A percentile compares a stretch with the other conserved stretches of the same genome.
Conservation (phyloP, 2,113 vertebrate genomes). For the Sylvietta virens region DNA sequence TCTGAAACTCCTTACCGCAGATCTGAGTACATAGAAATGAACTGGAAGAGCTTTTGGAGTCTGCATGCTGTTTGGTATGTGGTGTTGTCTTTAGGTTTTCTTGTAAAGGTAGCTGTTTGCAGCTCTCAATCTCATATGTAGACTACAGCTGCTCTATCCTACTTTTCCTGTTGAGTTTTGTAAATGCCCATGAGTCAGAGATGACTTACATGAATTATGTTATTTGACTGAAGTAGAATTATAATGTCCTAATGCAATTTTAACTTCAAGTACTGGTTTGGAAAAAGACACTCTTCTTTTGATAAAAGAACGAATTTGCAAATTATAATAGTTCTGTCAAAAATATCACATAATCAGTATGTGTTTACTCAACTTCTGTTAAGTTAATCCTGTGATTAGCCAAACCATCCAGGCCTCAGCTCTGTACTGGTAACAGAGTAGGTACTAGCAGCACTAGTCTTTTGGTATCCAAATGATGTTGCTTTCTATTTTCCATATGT, state of each 20-base stretch:
- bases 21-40: neutral
- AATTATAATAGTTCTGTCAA: neutral
- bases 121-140: neutral
- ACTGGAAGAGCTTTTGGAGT: neutral
- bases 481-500: neutral
- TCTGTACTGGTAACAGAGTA: neutral
- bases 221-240: neutral
- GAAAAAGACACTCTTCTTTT: neutral
- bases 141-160: neutral
- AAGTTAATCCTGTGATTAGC: neutral
- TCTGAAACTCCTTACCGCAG: neutral
- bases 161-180: neutral
- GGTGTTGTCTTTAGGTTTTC: neutral
- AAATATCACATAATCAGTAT: neutral
- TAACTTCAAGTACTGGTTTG: neutral
- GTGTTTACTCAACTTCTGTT: neutral
- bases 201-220: rapidly evolving
- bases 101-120: neutral
- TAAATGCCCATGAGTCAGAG: neutral
- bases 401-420: neutral
- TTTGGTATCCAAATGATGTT: neutral
- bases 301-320: neutral
- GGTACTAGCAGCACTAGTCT: neutral
- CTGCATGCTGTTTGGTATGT: neutral
- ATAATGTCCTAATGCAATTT: neutral